A percentile compares a stretch with the other conserved stretches of the same genome.
Evolutionary conservation across 2,113 vertebrate species (phyloP).

Genomic region (Todiramphus saurophagus): DNA sequence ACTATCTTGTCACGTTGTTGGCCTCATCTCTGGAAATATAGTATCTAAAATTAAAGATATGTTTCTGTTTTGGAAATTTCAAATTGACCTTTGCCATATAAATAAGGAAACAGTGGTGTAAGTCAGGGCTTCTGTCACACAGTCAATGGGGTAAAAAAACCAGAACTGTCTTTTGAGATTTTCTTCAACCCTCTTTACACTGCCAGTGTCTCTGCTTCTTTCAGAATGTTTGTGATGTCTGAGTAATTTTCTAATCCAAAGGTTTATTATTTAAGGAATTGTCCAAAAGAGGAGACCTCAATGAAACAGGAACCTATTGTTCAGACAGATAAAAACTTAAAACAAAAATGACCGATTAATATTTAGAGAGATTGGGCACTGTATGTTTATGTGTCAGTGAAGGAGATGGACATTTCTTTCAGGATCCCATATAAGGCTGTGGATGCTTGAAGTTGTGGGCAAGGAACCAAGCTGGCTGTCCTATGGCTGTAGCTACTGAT

Average conservation of each 20-base stretch:
- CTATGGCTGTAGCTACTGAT: neutral
- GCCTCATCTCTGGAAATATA: slow-evolving; percentile 67
- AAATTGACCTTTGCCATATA: slow-evolving; percentile 60
- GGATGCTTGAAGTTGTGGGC: neutral
- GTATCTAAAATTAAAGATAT: slow-evolving; percentile 71
- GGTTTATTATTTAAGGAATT: neutral
- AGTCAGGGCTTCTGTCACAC: slow-evolving; percentile 27
- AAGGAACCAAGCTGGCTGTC: neutral
- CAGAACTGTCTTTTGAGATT: neutral
- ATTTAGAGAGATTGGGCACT: neutral
- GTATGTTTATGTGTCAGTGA: neutral
- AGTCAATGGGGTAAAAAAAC: neutral
- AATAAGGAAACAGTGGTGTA: neutral
- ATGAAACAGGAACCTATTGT: neutral
- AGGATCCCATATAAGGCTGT: neutral
- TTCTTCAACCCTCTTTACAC: neutral
- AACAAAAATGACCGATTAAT: neutral
- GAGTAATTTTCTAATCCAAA: neutral
- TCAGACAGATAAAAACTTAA: neutral
- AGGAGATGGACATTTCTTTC: neutral
- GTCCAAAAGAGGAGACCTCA: neutral
- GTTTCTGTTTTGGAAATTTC: slow-evolving; percentile 72
- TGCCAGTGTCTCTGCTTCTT: neutral
- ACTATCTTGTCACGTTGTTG: slow-evolving; percentile 59
- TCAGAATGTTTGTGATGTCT: neutral